Evolutionary conservation across 2,113 vertebrate species (phyloP), one percentile per base, ranked within the genome.

Genomic region (Taurulus bubalis): DNA sequence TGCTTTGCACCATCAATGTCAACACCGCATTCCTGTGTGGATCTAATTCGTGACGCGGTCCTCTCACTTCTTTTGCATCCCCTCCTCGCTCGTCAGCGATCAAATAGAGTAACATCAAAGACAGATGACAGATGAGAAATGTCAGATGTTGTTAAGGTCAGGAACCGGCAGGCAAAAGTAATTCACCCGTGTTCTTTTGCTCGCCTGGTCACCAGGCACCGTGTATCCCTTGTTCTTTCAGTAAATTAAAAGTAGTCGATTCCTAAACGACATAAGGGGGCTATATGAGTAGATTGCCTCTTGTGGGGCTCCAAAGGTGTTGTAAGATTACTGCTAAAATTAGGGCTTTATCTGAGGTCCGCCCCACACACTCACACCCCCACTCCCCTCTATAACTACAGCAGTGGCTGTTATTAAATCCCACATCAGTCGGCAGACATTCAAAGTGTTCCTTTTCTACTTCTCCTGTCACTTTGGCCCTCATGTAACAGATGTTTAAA

Each of bases 21-120:
- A 95, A 94, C 93, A 94, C 77, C 45, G 67, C 90, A 89, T 91
- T 92, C 94, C 94, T 94, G 85, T 88, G 91, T 92, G 94, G 91
- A 85, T 90, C 86, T 79, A 87, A 82, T 85, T 76, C 80, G 82
- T 92, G 93, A 93, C 88, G 87, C 68, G 74, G 64, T 51, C 60
- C 79, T 79, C 76, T 84, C 83, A 73, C 87, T 77, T 66, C n/a
- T 53, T 89, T 84, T 88, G 85, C 81, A 86, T 75, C 85, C 82
- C 38, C 58, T 86, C 59, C 85, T 87, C 20, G 5, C 85, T 89
- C 51, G 74, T 79, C 85, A 75, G 79, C 24, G 77, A 87, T 90
- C 89, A 88, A 89, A 92, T 71, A 90, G 68, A 81, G 77, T 62
- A 80, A 66, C 82, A 75, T 87, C 83, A 84, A 82, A 82, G 88